Percentiles rank a stretch among this genome's conserved stretches.
Evolutionary conservation across 2,888 invertebrate species (phyloP).

Genomic region (Ashinkailepas kermadecensis): DNA sequence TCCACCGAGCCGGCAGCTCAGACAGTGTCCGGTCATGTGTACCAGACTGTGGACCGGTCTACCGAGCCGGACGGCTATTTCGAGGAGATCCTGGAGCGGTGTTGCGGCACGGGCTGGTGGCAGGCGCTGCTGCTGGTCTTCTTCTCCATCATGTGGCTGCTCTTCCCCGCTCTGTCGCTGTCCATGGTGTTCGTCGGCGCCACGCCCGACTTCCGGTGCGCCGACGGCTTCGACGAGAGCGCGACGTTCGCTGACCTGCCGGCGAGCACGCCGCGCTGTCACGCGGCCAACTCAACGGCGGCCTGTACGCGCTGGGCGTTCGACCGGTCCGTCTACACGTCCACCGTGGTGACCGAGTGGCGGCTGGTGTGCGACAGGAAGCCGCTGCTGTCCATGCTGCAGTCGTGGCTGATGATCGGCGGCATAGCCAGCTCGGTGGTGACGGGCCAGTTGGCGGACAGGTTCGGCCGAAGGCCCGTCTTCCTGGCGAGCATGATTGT

Average conservation of each 20-base stretch:
- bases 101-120: not conserved
- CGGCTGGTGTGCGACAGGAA: constrained; percentile 30
- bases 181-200: constrained; percentile 25
- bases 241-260: constrained; percentile 22
- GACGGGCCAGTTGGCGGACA: constrained; percentile 32
- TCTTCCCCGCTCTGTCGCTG: constrained; percentile 14
- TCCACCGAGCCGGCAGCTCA: too few species aligned
- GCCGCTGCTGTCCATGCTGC: constrained; percentile 30
- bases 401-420: constrained; percentile 31
- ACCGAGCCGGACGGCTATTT: not conserved
- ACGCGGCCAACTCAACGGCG: constrained; percentile 7
- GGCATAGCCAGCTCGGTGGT: constrained; percentile 33
- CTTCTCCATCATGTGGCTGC: constrained; percentile 12
- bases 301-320: constrained; percentile 26
- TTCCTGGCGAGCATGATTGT: constrained; percentile 32
- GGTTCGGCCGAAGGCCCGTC: constrained; percentile 33
- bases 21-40: too few species aligned
- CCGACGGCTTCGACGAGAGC: not conserved
- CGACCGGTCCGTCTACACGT: constrained; percentile 27
- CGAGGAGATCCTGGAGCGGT: not conserved
- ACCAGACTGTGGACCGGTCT: too few species aligned
- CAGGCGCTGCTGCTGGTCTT: not conserved
- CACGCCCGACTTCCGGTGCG: constrained; percentile 1
- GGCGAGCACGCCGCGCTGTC: not conserved
- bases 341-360: constrained; percentile 32